Conservation (phyloP, 2,113 vertebrate genomes). For the Polyodon spathula region DNA sequence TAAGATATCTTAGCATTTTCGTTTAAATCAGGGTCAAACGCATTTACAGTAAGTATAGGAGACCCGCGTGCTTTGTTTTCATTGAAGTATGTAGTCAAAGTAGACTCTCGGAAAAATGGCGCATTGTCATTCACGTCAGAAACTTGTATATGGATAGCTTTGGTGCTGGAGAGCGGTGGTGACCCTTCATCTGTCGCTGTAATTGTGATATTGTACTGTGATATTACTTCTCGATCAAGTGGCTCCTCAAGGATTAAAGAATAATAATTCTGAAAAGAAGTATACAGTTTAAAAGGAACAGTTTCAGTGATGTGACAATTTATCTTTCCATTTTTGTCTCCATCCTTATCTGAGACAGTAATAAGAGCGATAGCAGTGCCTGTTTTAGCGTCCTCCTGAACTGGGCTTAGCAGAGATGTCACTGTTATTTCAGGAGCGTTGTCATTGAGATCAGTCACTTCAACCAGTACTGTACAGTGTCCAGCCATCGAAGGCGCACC, state of each 20-base stretch:
- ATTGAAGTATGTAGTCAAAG: constrained; percentile 45
- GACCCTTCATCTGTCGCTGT: constrained; percentile 23
- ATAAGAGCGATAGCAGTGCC: constrained; percentile 55
- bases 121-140: constrained; percentile 32
- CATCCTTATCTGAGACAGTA: constrained; percentile 52
- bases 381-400: constrained; percentile 45
- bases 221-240: constrained; percentile 36
- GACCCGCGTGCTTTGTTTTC: constrained; percentile 47
- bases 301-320: constrained; percentile 20
- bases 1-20: constrained; percentile 30
- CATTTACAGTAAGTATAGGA: constrained; percentile 38
- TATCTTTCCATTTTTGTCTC: constrained; percentile 40
- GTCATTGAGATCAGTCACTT: constrained; percentile 54
- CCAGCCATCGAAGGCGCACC: constrained; percentile 14
- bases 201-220: constrained; percentile 34
- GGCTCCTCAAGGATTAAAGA: constrained; percentile 20
- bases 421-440: constrained; percentile 51
- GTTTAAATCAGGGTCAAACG: constrained; percentile 37
- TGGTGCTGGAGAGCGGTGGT: constrained; percentile 24
- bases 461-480: constrained; percentile 43
- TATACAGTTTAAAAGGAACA: constrained; percentile 28
- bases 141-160: constrained; percentile 29
- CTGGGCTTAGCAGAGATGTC: constrained; percentile 43
- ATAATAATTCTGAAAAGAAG: constrained; percentile 26
- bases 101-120: constrained; percentile 19